Evolutionary conservation across 2,888 invertebrate genomes (phyloP), one percentile per base, ranked within the genome.

Genomic region (Drosophila kambysellisi): DNA sequence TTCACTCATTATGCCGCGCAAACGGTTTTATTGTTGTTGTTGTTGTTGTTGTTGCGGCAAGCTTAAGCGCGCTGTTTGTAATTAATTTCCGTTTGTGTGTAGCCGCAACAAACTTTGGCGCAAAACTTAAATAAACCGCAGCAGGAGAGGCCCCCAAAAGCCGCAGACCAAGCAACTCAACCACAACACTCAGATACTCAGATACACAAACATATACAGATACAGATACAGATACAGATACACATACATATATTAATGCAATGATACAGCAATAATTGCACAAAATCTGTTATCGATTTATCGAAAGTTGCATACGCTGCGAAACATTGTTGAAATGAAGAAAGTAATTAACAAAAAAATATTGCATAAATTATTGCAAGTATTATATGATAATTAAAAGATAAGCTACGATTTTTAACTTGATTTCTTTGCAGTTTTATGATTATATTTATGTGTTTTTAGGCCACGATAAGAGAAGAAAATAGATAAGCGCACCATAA

Each of bases 41-140:
- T 62, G 60, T 51, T 61, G 53, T 58, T 77, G 66, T 53, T 70
- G 76, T 56, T 80, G 74, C 52, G 79, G 84, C 77, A 70, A 76
- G 74, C 76, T 85, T 78, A 85, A 79, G 82, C 83, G 72, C 87
- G 80, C 77, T 82, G 85, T 85, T 88, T 83, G 87, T 88, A 88
- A 88, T 88, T 88, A 88, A 88, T 88, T 88, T 88, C 81, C 85
- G 87, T 88, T 88, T 87, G 88, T 80, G 84, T 85, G 73, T 73
- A 81, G 82, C 88, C 85, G 82, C 88, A 83, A 48, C 75, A 74
- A 73, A 83, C 71, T 83, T 80, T 74, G 80, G 72, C 74, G 80
- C 76, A 71, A 76, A 83, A 78, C 82, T 82, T 82, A 76, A 86
- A 81, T 78, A 79, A 86, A 74, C 88, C 86, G 57, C 83, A 86